Conservation (phyloP, 2,888 invertebrate genomes). For the Papilio elwesi region DNA sequence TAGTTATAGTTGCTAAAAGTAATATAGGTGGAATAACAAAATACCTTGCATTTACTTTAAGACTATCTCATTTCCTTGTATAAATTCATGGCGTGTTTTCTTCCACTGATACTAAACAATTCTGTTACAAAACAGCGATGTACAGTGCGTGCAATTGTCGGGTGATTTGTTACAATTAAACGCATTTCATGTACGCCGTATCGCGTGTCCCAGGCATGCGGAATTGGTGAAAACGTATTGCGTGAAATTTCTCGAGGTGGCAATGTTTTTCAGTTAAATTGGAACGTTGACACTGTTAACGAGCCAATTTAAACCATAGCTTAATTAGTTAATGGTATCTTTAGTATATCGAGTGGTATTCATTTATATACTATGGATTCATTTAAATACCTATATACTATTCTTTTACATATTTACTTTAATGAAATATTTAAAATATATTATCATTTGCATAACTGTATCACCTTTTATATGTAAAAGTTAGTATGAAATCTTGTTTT, state of each 20-base stretch:
- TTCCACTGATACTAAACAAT: neutral
- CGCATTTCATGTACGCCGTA: constrained; percentile 26
- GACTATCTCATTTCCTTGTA: constrained; percentile 6
- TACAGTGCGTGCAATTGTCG: constrained; percentile 35
- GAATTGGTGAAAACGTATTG: constrained; percentile 49
- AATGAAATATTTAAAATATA: too few relatives aligned
- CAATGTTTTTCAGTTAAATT: constrained; percentile 21
- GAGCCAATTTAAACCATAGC: neutral
- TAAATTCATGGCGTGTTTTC: constrained; percentile 21
- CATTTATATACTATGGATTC: too few relatives aligned
- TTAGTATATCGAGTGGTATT: too few relatives aligned
- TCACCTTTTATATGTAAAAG: too few relatives aligned
- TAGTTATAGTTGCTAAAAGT: too few relatives aligned
- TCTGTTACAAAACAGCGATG: constrained; percentile 25
- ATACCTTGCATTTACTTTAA: neutral
- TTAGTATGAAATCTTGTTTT: too few relatives aligned
- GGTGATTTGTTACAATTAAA: constrained; percentile 40
- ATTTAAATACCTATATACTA: too few relatives aligned
- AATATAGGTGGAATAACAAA: neutral
- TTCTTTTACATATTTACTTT: too few relatives aligned
- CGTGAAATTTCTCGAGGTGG: constrained; percentile 32
- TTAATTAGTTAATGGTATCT: neutral
- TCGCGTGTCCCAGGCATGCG: constrained; percentile 50
- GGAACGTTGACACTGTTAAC: constrained; percentile 21
- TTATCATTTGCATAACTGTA: too few relatives aligned